Evolutionary conservation across 2,888 invertebrate genomes (phyloP).

Genomic region (Mythimna vitellina): DNA sequence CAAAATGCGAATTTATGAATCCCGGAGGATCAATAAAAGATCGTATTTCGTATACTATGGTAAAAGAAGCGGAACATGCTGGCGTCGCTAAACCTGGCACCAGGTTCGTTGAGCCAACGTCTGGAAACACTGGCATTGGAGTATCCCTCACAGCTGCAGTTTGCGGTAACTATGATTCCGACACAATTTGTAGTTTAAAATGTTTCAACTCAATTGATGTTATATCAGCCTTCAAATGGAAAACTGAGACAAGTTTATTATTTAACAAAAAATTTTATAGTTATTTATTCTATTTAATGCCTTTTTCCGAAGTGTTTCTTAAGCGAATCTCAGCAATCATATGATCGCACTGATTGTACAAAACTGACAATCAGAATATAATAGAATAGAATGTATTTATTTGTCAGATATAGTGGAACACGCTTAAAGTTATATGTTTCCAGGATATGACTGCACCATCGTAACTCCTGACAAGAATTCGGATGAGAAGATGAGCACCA

Average conservation of each 20-base stretch:
- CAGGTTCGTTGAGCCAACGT: conserved; percentile 97
- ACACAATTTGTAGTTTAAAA: background rate
- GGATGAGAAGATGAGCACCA: conserved; percentile 96
- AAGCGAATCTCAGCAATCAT: background rate
- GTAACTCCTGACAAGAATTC: conserved; percentile 99
- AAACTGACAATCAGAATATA: background rate
- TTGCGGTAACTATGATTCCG: conserved; percentile 64
- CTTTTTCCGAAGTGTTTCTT: background rate
- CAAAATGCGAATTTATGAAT: conserved; percentile 98
- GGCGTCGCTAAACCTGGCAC: conserved; percentile 96
- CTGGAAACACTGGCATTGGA: conserved; percentile 96
- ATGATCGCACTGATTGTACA: no score
- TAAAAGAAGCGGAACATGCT: conserved; percentile 96
- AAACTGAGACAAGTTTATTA: background rate
- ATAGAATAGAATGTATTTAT: no score
- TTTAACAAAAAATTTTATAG: no score
- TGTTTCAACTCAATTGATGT: no score
- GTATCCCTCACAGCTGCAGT: conserved; percentile 97
- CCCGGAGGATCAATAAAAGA: conserved; percentile 98
- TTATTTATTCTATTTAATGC: background rate
- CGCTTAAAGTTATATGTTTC: conserved; percentile 29
- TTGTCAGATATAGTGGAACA: background rate
- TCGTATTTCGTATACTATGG: conserved; percentile 96
- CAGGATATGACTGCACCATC: conserved; percentile 97
- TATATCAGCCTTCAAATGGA: background rate